These are phyloP conservation scores for Ploceus nigricollis DNA, from an alignment of 2,113 vertebrate genomes.

Conservation along the genomic window DNA sequence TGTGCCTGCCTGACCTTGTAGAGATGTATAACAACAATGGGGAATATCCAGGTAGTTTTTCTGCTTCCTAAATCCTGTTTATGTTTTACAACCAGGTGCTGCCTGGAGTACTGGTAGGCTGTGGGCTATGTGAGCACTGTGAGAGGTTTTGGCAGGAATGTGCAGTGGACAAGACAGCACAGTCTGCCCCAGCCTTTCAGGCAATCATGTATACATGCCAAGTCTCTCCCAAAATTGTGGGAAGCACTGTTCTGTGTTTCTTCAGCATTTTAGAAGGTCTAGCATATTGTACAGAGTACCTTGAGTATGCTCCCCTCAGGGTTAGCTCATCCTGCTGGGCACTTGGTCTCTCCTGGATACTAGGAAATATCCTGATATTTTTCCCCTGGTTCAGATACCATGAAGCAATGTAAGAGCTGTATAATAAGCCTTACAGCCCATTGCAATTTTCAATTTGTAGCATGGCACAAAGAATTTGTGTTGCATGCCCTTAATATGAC, in stretches of 20 bases:
- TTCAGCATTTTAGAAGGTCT: neutral
- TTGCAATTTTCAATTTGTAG: neutral
- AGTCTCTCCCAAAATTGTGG: neutral
- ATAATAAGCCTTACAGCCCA: neutral
- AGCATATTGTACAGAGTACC: neutral
- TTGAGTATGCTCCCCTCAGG: neutral
- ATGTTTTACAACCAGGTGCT: neutral
- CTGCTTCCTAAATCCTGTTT: neutral
- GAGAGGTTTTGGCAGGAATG: neutral
- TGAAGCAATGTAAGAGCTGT: neutral
- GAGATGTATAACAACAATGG: neutral
- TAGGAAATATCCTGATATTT: neutral
- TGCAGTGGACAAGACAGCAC: neutral
- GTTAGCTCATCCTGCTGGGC: neutral
- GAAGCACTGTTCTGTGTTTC: neutral
- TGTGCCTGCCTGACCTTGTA: constrained; percentile 32
- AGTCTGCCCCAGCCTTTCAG: neutral
- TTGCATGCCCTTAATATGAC: neutral
- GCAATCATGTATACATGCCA: accelerated
- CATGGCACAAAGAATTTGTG: neutral
- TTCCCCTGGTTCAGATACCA: neutral
- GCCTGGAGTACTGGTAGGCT: neutral
- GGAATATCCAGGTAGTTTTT: neutral
- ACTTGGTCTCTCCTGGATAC: neutral
- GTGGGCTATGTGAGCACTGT: neutral